Evolutionary conservation across 2,797 vertebrate genomes (phyloP), one percentile per base, ranked within the genome.

Genomic region (Anabas testudineus): DNA sequence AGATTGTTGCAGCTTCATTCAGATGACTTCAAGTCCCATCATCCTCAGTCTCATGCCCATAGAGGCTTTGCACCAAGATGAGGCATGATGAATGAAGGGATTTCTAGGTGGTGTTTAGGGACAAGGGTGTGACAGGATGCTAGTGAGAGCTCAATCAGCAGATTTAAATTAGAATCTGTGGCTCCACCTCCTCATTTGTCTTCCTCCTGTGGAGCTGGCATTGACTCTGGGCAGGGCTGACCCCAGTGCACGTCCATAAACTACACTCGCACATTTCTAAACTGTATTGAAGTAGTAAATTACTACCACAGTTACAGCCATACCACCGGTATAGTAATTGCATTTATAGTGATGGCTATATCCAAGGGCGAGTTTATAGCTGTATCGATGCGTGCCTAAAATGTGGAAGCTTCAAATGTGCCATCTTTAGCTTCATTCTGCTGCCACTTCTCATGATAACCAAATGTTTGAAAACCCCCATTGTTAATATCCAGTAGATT

Each of bases 191-290:
- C 87, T 87, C 88, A 90, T 92, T 82, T 78, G 83, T 92, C 90
- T 91, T 76, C 52, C 63, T 85, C 63, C 19, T 48, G 59, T 43
- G 67, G 46, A 80, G 49, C 61, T 42, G 32, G 71, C 95, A 92
- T 55, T 95, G 81, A 68, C 93, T 95, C 49, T 85, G 89, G 84
- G 95, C 88, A 0, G 95, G 94, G 95, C 94, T 70, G 95, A 95
- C 90, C 96, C 92, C 88, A 96, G 95, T 64, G 94, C 95, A 86
- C 97, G 73, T 83, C 69, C 48, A 78, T 84, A 73, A 84, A 93
- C 71, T 41, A 65, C 37, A 67, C 56, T 52, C 32, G 74, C 54
- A 67, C 6, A 49, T 19, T 78, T 74, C 53, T 10, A 80, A 79
- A 80, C 48, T 43, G 47, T 56, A 66, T 24, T 59, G 58, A 65